Conservation (phyloP, 2,888 invertebrate species). For the Hybos culiciformis region DNA sequence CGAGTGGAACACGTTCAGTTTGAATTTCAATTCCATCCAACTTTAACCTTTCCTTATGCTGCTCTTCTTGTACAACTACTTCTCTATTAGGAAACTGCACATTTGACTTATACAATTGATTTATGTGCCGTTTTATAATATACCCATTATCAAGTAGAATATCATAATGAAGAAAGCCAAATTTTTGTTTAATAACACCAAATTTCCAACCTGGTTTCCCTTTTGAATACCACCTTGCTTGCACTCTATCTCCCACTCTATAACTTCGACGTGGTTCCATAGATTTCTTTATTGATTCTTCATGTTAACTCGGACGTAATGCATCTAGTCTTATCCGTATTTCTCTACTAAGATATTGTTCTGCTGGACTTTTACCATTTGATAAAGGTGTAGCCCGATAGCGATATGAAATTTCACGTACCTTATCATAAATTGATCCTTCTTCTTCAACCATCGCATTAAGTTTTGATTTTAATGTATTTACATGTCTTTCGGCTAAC, state of each 20-base stretch:
- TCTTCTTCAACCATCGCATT: conserved; percentile 9
- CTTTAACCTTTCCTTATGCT: too few species aligned
- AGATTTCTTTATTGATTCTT: neutral
- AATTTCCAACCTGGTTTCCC: conserved; percentile 11
- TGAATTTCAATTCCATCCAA: too few species aligned
- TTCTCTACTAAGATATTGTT: conserved; percentile 2
- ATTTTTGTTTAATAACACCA: conserved; percentile 7
- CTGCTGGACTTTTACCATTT: conserved; percentile 4
- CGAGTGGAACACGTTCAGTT: too few species aligned
- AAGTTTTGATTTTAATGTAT: conserved; percentile 10
- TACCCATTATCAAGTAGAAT: too few species aligned
- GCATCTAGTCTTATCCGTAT: conserved; percentile 2
- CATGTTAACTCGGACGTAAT: conserved; percentile 1
- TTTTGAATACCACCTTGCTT: neutral
- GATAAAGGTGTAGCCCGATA: conserved; percentile 5
- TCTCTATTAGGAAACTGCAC: too few species aligned
- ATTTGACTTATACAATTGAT: too few species aligned
- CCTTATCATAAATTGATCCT: conserved; percentile 30
- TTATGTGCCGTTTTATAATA: too few species aligned
- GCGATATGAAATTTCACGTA: conserved; percentile 8
- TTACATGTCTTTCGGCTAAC: conserved; percentile 11
- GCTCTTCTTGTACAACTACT: too few species aligned
- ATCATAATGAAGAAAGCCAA: neutral
- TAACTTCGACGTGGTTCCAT: neutral
- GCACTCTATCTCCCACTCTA: conserved; percentile 9